These are phyloP conservation scores for Cydia strobilella DNA, from an alignment of 1,140 invertebrate genomes.

Conservation along the genomic window DNA sequence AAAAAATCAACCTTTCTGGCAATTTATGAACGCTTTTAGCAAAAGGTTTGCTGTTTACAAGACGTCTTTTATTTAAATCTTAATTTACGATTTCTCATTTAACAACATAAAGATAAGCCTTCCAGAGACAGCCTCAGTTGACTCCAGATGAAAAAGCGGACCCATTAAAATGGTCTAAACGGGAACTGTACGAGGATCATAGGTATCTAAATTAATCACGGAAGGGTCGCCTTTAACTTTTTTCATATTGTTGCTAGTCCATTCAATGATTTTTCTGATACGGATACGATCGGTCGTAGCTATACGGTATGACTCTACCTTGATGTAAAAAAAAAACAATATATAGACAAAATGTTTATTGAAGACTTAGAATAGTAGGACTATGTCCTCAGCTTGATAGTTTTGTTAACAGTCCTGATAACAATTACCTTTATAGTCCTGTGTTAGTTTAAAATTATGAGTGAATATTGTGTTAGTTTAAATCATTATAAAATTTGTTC, in stretches of 20 bases:
- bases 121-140: conserved; percentile 43
- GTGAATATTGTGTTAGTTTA: too few species aligned
- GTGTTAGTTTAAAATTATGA: too few species aligned
- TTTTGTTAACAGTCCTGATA: conserved; percentile 26
- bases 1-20: conserved; percentile 53
- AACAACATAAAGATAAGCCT: conserved; percentile 59
- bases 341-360: conserved; percentile 12
- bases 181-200: conserved; percentile 35
- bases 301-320: neutral
- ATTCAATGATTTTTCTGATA: conserved; percentile 28
- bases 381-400: neutral
- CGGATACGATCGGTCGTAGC: conserved; percentile 14
- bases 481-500: too few species aligned
- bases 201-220: conserved; percentile 28
- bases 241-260: conserved; percentile 11
- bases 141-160: conserved; percentile 38
- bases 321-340: neutral
- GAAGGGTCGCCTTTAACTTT: conserved; percentile 29
- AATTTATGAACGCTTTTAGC: conserved; percentile 73
- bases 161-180: conserved; percentile 38
- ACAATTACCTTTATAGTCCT: neutral
- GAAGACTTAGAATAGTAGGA: neutral
- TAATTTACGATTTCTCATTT: conserved; percentile 67
- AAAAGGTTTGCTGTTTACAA: conserved; percentile 72
- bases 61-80: conserved; percentile 71